Conservation (phyloP, 2,113 vertebrate genomes). For the Oryzias curvinotus region DNA sequence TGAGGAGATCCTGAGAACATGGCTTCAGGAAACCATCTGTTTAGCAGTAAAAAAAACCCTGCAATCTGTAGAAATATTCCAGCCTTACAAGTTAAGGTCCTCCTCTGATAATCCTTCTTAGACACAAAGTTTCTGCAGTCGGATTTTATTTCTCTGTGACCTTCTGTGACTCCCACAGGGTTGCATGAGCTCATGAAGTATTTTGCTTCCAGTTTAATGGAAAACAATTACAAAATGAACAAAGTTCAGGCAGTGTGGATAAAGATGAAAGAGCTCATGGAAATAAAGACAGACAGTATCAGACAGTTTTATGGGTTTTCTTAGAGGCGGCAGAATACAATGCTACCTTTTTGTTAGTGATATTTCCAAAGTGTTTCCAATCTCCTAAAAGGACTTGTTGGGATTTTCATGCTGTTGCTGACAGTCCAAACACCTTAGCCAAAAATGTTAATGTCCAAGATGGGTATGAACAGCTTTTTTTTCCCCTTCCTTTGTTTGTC, state of each 20-base stretch:
- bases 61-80: too few species aligned
- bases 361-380: conserved; percentile 59
- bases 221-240: conserved; percentile 68
- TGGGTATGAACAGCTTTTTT: conserved; percentile 29
- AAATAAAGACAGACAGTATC: conserved; percentile 25
- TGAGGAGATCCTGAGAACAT: background rate
- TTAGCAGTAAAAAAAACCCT: too few species aligned
- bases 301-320: conserved; percentile 48
- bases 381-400: conserved; percentile 35
- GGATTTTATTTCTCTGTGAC: conserved; percentile 34
- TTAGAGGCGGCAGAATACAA: conserved; percentile 42
- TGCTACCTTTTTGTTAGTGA: conserved; percentile 58
- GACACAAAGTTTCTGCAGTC: conserved; percentile 24
- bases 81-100: conserved; percentile 21
- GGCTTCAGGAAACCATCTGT: background rate
- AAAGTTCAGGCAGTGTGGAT: conserved; percentile 55
- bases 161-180: conserved; percentile 30
- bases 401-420: conserved; percentile 41
- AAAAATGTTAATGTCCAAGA: conserved; percentile 50
- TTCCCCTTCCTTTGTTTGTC: background rate
- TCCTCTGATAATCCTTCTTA: conserved; percentile 10
- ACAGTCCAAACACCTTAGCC: conserved; percentile 21
- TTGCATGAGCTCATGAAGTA: conserved; percentile 30
- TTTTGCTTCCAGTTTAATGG: conserved; percentile 31
- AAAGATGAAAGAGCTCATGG: conserved; percentile 53